phyloP scores from a whole-genome alignment of 2,797 vertebrate genomes.

The Anguilla obscura region DNA sequence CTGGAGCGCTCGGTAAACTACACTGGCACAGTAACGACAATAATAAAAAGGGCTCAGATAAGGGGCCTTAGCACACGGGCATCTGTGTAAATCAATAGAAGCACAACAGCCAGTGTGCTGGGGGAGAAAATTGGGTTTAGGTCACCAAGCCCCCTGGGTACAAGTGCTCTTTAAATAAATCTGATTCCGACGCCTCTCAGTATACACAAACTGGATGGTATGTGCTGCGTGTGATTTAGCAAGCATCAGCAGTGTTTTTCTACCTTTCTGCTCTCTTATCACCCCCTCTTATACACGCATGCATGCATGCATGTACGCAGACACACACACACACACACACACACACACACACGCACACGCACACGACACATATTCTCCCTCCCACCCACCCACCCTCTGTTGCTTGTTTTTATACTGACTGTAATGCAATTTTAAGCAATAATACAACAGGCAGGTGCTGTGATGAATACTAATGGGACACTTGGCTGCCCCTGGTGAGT shows the following conservation, averaged over 20 bases:
- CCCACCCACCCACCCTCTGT: background rate
- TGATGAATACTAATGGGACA: slow-evolving; percentile 43
- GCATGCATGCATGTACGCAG: background rate
- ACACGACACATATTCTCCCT: slow-evolving; percentile 6
- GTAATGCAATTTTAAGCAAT: slow-evolving; percentile 51
- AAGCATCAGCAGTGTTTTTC: slow-evolving; percentile 1
- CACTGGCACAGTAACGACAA: slow-evolving; percentile 31
- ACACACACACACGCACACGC: slow-evolving; percentile 7
- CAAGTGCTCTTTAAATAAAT: slow-evolving; percentile 56
- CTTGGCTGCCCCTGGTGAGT: slow-evolving; percentile 27
- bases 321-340: background rate
- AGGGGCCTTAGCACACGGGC: slow-evolving; percentile 42
- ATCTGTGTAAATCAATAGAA: slow-evolving; percentile 52
- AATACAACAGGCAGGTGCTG: slow-evolving; percentile 44
- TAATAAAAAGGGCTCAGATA: slow-evolving; percentile 41
- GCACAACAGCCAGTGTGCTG: slow-evolving; percentile 40
- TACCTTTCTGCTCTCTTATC: background rate
- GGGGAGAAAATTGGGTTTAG: slow-evolving; percentile 55
- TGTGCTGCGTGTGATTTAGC: slow-evolving; percentile 33
- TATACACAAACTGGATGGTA: slow-evolving; percentile 42
- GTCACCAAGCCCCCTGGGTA: slow-evolving; percentile 46
- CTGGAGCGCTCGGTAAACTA: background rate
- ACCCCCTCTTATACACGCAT: background rate
- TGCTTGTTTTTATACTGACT: slow-evolving; percentile 44
- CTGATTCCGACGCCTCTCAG: slow-evolving; percentile 48